phyloP scores from a whole-genome alignment of 2,797 vertebrate species.

The Anguilla marmorata region DNA sequence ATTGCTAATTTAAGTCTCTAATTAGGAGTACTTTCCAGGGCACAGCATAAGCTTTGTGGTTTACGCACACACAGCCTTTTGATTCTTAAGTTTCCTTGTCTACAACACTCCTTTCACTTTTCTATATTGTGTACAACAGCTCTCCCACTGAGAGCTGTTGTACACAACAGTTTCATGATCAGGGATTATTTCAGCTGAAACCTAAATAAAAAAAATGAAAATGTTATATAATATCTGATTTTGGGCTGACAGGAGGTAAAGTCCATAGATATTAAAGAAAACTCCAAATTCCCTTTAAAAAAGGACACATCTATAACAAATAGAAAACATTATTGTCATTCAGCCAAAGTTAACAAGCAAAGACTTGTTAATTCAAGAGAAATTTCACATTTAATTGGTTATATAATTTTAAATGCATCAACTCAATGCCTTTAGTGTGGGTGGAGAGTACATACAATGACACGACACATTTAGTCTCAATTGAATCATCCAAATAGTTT shows the following conservation, averaged over 20 bases:
- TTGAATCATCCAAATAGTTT: conserved; percentile 9
- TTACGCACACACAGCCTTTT: background rate
- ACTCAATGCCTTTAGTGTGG: background rate
- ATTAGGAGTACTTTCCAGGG: background rate
- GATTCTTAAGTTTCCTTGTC: background rate
- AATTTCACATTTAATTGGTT: background rate
- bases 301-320: too few species aligned
- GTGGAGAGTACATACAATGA: background rate
- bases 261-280: background rate
- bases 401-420: background rate
- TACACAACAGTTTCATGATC: background rate
- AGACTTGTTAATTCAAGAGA: background rate
- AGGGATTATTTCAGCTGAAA: background rate
- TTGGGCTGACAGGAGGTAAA: background rate
- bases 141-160: background rate
- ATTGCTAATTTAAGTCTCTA: background rate
- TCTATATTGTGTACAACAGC: background rate
- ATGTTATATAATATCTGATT: background rate
- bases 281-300: background rate
- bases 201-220: background rate
- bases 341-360: background rate
- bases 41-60: background rate
- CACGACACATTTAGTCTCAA: background rate
- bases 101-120: background rate
- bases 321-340: background rate